phyloP scores from a whole-genome alignment of 2,113 vertebrate genomes.

The Tragelaphus buxtoni region DNA sequence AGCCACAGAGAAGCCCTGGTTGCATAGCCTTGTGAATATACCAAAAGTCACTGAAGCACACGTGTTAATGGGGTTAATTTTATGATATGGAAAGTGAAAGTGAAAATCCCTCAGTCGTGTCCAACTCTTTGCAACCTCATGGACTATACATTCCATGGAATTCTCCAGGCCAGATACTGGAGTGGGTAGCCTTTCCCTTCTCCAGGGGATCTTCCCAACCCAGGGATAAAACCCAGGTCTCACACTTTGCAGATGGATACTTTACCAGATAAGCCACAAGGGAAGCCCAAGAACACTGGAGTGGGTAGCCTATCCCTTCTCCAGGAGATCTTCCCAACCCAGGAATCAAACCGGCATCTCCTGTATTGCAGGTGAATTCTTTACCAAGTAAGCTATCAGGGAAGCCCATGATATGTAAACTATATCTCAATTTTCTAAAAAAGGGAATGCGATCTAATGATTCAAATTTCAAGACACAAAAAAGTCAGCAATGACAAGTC shows the following conservation, averaged over 20 bases:
- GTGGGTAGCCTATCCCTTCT: neutral
- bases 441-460: neutral
- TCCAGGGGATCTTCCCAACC: neutral
- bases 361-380: neutral
- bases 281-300: neutral
- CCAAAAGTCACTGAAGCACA: neutral
- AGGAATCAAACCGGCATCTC: neutral
- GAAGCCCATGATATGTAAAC: neutral
- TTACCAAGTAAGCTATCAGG: neutral
- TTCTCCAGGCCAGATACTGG: neutral
- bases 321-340: neutral
- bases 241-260: rapidly evolving
- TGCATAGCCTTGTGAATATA: neutral
- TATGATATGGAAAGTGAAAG: neutral
- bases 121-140: neutral
- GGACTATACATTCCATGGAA: neutral
- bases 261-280: neutral
- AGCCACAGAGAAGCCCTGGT: neutral
- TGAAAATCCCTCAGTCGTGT: neutral
- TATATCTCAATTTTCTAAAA: neutral
- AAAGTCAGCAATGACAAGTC: neutral
- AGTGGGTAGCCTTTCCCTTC: neutral
- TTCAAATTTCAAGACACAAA: neutral
- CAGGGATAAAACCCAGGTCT: neutral
- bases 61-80: neutral